Base-by-base conservation (phyloP, 2,888 invertebrate species). In the Melinopterus prodromus region DNA sequence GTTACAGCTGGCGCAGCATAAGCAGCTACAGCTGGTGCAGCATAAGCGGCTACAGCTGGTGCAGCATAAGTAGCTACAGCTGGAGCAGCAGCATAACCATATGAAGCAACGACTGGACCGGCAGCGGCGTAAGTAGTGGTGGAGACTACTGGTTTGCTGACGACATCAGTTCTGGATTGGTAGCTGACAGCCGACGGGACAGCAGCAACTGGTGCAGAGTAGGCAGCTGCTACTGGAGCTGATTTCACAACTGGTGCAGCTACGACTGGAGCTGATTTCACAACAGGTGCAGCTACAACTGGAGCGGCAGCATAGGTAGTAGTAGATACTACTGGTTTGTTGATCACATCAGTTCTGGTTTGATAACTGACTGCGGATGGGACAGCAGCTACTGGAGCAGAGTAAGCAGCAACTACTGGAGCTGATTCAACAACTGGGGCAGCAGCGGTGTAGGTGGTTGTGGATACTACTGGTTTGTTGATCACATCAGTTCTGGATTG, bases 181-280 rank as follows among this genome's bases (percentile, higher is more conserved):
- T 83, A 81, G 77, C 83, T 90, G 86, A 36, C 89, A 84, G 87
- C 89, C 77, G 85, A 87, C 85, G 89, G 89, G 89, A 88, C 75
- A 89, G 89, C 37, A 89, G 88, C 84, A 89, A 90, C 77, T 90
- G 85, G 82, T 69, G 82, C 80, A 71, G 77, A 26, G 7, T 71
- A 77, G 9, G 75, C 77, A 15, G 70, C 76, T 53, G 16, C 71
- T 7, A 69, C 76, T 3, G 80, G 69, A 0, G 69, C 72, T 7
- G 80, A 69, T n/a, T 74, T 69, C 14, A 70, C 77, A 14, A 75
- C 69, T 69, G 82, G 15, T 6, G 77, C 88, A 2, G 80, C 69
- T 9, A 82, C 80, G 36, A 86, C 84, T 6, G 72, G 69, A 74
- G 80, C 71, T 26, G 26, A 26, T 26, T 26, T 26, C 26, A 26